Percentiles rank a stretch among this genome's conserved stretches.
phyloP scores from a whole-genome alignment of 2,113 vertebrate species.

The Gobiocypris rarus region DNA sequence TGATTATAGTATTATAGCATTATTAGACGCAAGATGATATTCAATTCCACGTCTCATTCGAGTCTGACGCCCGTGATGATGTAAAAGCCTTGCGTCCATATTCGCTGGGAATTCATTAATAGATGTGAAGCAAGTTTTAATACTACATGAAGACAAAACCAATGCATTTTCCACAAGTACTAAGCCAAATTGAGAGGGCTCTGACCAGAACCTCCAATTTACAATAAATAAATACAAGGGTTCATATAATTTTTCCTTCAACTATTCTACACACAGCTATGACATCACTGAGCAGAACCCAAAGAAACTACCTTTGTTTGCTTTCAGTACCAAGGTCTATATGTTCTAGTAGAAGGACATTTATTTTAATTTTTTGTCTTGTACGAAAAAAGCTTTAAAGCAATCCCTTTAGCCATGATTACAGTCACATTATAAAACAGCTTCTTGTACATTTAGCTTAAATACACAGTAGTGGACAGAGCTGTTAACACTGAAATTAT shows the following conservation, averaged over 20 bases:
- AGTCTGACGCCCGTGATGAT: neutral
- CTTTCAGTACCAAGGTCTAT: neutral
- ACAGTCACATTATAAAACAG: no score
- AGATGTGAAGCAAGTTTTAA: neutral
- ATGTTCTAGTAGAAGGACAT: no score
- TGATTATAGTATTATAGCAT: conserved; percentile 24
- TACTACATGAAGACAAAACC: neutral
- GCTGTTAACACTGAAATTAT: no score
- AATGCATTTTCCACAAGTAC: neutral
- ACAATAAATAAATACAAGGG: neutral
- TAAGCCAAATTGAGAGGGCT: neutral
- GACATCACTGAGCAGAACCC: neutral
- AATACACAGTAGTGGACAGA: no score
- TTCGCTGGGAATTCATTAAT: neutral
- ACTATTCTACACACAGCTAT: neutral
- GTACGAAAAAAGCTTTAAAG: no score
- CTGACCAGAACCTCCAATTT: neutral
- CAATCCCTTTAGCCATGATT: no score
- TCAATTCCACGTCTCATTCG: neutral
- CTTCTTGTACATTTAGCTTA: no score
- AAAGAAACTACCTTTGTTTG: neutral
- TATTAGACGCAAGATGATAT: conserved; percentile 14
- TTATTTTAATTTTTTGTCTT: no score
- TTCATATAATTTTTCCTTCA: neutral
- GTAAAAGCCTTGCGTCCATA: neutral